Base-by-base conservation (phyloP, 2,888 invertebrate species). In the Harmothoe impar region DNA sequence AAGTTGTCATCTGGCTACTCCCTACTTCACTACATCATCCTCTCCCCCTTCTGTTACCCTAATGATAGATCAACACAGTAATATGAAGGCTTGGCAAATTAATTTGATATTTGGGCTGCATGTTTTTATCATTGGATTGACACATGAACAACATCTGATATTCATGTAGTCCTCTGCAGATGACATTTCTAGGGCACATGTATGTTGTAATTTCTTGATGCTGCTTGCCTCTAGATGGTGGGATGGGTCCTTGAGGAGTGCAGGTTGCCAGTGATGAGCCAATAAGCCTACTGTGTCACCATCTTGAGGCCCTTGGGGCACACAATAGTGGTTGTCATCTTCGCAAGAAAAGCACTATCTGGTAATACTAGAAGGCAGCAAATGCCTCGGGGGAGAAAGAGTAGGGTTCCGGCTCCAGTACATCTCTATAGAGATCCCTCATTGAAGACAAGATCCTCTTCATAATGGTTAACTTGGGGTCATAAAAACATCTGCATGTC, bases 71-170 rank as follows among this genome's bases (percentile, higher is more conserved):
- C 15, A 12, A n/a, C 17, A n/a, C 68, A 68, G n/a, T 68, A 68
- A 68, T 68, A 68, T n/a, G 17, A 68, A n/a, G 68, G 17, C 68
- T n/a, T 68, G 68, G 68, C 17, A n/a, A 68, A 68, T 68, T 68
- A 68, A 68, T 68, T 17, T 12, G 68, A n/a, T 68, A 68, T 68
- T 68, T 68, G 68, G 12, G 17, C 68, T 15, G 12, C 17, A 68
- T 68, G 12, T 68, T 68, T 68, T 68, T n/a, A n/a, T 23, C 5
- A 68, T 68, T 68, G n/a, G 68, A 68, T 68, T 68, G 68, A 68
- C 68, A 68, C 68, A 68, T 5, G 68, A n/a, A 68, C 20, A n/a
- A 68, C 68, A 68, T 68, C 68, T 68, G 68, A 68, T 68, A n/a
- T n/a, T n/a, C 20, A 15, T 68, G 68, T 68, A 68, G 68, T 5